Evolutionary conservation across 2,888 invertebrate genomes (phyloP).

Genomic region (Rhorus exstirpatorius): DNA sequence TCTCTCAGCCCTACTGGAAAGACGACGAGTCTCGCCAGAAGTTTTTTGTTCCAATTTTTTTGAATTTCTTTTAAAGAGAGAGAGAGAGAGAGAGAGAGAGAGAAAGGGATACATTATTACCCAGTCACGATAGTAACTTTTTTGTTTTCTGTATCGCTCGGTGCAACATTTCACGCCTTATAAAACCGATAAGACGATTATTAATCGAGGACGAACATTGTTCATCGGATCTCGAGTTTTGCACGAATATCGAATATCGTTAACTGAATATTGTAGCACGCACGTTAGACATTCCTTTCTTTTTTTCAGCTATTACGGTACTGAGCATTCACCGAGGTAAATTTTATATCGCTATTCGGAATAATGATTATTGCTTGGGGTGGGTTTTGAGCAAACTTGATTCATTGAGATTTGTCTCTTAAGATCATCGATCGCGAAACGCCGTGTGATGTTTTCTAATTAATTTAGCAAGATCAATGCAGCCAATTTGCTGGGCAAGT

Average conservation of each 20-base stretch:
- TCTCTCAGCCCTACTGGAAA: slow-evolving; percentile 15
- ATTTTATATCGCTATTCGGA: background rate
- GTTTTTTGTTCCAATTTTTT: slow-evolving; percentile 33
- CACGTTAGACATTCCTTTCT: background rate
- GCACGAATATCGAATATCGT: slow-evolving; percentile 45
- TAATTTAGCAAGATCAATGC: background rate
- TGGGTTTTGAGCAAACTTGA: background rate
- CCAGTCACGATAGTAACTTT: background rate
- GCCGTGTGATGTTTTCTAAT: background rate
- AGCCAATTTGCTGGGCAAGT: background rate
- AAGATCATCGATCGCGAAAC: background rate
- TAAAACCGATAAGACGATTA: slow-evolving; percentile 42
- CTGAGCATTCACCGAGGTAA: background rate
- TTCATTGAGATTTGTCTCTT: background rate
- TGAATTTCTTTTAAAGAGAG: background rate
- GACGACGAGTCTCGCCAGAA: slow-evolving; percentile 26
- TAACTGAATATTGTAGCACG: slow-evolving; percentile 2
- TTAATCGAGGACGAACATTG: slow-evolving; percentile 53
- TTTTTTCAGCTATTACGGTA: background rate
- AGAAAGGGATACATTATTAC: background rate
- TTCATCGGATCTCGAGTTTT: slow-evolving; percentile 16
- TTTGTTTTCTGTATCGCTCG: background rate
- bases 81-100: background rate
- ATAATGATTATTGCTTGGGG: background rate
- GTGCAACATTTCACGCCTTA: slow-evolving; percentile 34